Percentiles rank a stretch among this genome's conserved stretches.
phyloP scores from a whole-genome alignment of 2,888 invertebrate species.

The Drosophila percnosoma region DNA sequence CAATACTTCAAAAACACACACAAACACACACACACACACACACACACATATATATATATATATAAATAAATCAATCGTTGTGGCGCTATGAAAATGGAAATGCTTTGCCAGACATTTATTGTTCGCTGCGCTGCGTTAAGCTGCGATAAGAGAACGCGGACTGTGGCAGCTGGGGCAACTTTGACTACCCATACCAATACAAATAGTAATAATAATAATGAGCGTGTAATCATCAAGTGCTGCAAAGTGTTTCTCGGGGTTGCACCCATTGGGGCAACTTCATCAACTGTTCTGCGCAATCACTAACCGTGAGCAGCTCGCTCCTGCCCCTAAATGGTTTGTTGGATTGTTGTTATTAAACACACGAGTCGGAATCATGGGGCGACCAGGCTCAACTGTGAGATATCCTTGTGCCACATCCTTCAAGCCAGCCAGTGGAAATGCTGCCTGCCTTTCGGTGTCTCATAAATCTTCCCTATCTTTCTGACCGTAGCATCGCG shows the following conservation, averaged over 20 bases:
- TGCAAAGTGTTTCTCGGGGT: conserved; percentile 15
- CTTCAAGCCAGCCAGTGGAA: background rate
- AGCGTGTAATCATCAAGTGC: conserved; percentile 19
- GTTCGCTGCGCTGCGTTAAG: conserved; percentile 9
- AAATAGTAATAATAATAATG: conserved; percentile 13
- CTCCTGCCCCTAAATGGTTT: background rate
- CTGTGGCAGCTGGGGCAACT: conserved; percentile 24
- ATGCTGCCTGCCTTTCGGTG: too few species aligned
- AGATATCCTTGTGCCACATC: background rate
- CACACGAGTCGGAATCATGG: background rate
- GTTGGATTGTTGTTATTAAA: background rate
- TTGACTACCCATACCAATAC: conserved; percentile 1
- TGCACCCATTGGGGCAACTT: background rate
- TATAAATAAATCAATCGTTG: conserved; percentile 3
- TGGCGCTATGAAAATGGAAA: background rate
- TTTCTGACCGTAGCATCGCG: too few species aligned
- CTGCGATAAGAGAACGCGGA: conserved; percentile 6
- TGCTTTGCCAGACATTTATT: conserved; percentile 9
- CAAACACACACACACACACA: background rate
- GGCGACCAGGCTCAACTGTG: background rate
- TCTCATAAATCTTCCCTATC: too few species aligned
- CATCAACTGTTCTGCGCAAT: background rate
- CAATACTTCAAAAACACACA: conserved; percentile 4
- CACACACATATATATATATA: background rate
- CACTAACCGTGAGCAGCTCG: background rate